phyloP scores from a whole-genome alignment of 2,888 invertebrate species.

The Drosophila paramelanica region DNA sequence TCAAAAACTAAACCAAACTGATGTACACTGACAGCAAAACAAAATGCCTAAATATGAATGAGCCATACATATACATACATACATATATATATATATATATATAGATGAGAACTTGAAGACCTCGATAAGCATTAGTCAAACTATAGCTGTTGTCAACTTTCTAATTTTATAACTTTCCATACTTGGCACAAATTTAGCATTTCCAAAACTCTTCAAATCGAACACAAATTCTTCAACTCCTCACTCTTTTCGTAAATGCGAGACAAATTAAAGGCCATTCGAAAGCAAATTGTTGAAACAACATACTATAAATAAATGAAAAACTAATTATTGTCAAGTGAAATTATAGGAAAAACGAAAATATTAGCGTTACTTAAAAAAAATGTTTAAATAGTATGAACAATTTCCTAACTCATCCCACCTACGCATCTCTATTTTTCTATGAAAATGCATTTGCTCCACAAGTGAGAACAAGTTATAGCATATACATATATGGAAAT shows the following conservation, averaged over 20 bases:
- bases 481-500: constrained; percentile 36
- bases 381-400: constrained; percentile 61
- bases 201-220: constrained; percentile 5
- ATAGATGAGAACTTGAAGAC: constrained; percentile 61
- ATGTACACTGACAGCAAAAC: constrained; percentile 69
- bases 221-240: constrained; percentile 9
- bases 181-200: constrained; percentile 12
- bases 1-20: constrained; percentile 41
- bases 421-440: constrained; percentile 85
- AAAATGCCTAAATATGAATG: constrained; percentile 54
- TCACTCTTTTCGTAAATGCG: neutral
- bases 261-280: constrained; percentile 31
- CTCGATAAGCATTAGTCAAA: constrained; percentile 54
- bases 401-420: constrained; percentile 85
- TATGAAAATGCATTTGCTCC: constrained; percentile 78
- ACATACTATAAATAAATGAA: constrained; percentile 24
- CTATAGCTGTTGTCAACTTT: constrained; percentile 38
- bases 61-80: constrained; percentile 3
- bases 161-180: constrained; percentile 33
- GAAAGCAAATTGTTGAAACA: constrained; percentile 50
- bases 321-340: constrained; percentile 55
- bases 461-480: constrained; percentile 58
- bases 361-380: constrained; percentile 55
- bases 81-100: constrained; percentile 14
- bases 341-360: constrained; percentile 15